phyloP scores from a whole-genome alignment of 1,140 invertebrate species.

The Drepana arcuata region DNA sequence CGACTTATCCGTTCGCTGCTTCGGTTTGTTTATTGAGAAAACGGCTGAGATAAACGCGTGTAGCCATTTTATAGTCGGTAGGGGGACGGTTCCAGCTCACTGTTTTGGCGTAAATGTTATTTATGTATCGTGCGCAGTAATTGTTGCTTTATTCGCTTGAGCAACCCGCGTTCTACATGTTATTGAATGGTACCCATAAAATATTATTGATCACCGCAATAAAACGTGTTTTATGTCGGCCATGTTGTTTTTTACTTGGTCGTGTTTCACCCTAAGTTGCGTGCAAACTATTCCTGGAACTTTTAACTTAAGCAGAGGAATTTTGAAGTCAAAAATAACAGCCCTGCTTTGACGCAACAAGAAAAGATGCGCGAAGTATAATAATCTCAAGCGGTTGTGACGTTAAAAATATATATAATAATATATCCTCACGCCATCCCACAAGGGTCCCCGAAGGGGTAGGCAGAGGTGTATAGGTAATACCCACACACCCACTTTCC shows the following conservation, averaged over 20 bases:
- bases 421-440: no score
- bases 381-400: constrained; percentile 9
- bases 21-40: constrained; percentile 56
- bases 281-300: no score
- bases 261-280: no score
- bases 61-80: constrained; percentile 47
- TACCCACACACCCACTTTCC: no score
- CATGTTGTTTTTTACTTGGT: constrained; percentile 41
- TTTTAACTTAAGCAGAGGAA: constrained; percentile 26
- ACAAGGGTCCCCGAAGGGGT: no score
- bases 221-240: constrained; percentile 56
- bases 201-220: constrained; percentile 59
- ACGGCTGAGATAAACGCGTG: constrained; percentile 36
- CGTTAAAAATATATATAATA: no score
- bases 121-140: constrained; percentile 47
- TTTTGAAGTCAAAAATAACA: neutral
- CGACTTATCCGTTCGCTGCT: constrained; percentile 40
- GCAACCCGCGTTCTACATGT: constrained; percentile 40
- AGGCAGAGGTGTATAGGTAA: no score
- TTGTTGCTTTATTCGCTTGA: constrained; percentile 61
- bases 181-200: constrained; percentile 64
- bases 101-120: constrained; percentile 58
- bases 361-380: no score
- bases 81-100: constrained; percentile 25
- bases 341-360: no score